Percentiles rank a stretch among this genome's conserved stretches.
phyloP scores from a whole-genome alignment of 1,140 invertebrate species.

The Chrysomallon squamiferum region DNA sequence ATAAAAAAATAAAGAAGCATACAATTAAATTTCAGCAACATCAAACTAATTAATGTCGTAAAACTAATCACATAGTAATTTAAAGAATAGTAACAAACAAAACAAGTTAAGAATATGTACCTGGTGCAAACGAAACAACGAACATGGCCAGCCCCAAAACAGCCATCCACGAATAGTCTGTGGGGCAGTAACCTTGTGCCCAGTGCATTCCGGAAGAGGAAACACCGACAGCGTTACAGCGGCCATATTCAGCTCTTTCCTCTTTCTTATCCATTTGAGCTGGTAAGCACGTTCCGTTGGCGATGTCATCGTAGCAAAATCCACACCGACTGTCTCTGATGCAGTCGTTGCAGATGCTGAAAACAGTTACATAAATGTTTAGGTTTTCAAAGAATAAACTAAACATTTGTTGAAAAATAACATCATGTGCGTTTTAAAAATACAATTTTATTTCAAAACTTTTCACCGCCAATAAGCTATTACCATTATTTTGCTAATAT shows the following conservation, averaged over 20 bases:
- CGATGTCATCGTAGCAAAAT: conserved; percentile 60
- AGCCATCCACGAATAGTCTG: conserved; percentile 65
- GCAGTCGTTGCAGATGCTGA: conserved; percentile 63
- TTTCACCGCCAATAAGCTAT: too few species aligned
- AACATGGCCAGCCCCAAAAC: conserved; percentile 66
- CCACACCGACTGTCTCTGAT: conserved; percentile 61
- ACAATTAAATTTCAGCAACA: too few species aligned
- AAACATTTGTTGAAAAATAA: too few species aligned
- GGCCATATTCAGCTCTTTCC: conserved; percentile 25
- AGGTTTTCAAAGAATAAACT: too few species aligned
- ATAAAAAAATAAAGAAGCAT: too few species aligned
- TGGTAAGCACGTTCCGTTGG: conserved; percentile 39
- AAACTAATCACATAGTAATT: too few species aligned
- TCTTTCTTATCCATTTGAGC: conserved; percentile 25
- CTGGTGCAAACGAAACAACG: conserved; percentile 67
- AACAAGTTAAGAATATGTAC: too few species aligned
- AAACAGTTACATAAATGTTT: too few species aligned
- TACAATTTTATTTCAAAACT: background rate
- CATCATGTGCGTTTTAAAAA: too few species aligned
- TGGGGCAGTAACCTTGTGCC: conserved; percentile 66
- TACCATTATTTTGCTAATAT: too few species aligned
- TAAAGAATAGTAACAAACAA: too few species aligned
- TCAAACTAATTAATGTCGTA: too few species aligned
- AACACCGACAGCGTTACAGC: conserved; percentile 29
- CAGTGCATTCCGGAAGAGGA: conserved; percentile 34